Base-by-base conservation (phyloP, 2,888 invertebrate species). In the Proisotoma minuta region DNA sequence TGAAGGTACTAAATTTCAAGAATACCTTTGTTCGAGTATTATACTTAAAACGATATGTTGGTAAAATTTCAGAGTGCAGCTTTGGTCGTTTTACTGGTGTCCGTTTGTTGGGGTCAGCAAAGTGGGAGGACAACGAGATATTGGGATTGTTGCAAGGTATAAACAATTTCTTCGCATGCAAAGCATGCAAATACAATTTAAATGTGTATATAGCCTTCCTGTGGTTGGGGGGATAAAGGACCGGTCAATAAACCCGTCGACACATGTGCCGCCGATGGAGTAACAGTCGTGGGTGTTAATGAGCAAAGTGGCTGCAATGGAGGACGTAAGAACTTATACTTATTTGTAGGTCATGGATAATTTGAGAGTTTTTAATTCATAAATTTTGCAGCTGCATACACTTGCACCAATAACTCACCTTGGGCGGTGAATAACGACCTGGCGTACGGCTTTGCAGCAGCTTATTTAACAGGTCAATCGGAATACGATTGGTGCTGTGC, bases 231-330 rank as follows among this genome's bases (percentile, higher is more conserved):
- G 20, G 62, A 57, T 2, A 66, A 66, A 20, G 66, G n/a, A 3
- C 62, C 62, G 18, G 66, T 66, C 0, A 50, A 40, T 8, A 40
- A 34, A 3, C 66, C 66, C 0, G 66, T 62, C 12, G 26, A 26
- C 1, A 60, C 66, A 4, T 66, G 66, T 23, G 48, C 57, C 5
- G 22, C n/a, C 1, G 66, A 66, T 43, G 66, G 66, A 2, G 10
- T 29, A 4, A 40, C 39, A 2, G 54, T 57, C 2, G 12, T 66
- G 5, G 66, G 57, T 12, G 28, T 26, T 1, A 28, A 66, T 29
- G 57, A 50, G 10, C 66, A 66, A 40, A 62, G 62, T 27, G 62
- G 62, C 10, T 66, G 66, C 60, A 60, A 63, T 49, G 62, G 62
- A 2, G 66, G 66, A 57, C 60, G 65, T 65, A 57, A 57, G 65